Evolutionary conservation across 30 jellyfish, hydroid and myxozoan species (phyloP), one percentile per base, ranked within the genome.

Genomic region (Turritopsis rubra): DNA sequence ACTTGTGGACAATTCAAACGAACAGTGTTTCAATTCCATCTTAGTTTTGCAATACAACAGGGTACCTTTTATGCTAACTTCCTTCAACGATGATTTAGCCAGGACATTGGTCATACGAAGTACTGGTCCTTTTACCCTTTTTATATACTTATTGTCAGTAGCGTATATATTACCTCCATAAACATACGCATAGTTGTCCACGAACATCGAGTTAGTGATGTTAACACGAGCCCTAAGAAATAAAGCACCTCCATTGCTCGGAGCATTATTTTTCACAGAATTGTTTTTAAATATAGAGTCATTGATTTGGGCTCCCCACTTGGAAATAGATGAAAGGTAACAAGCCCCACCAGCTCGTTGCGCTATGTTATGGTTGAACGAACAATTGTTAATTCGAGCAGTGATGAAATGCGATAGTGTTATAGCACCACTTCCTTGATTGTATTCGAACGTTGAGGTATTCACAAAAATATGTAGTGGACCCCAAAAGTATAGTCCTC

Each of bases 291-390:
- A 41, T 13, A 41, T 13, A 41, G 9, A 41, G 60, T 41, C 60
- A 41, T 41, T 41, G 60, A 41, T 41, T 41, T 41, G 60, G 60
- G 60, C 60, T 41, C 60, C 9, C 60, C 60, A 3, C 60, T 41
- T 41, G 5, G 60, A 3, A 41, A 13, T 41, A 41, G 60, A 41
- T 5, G 60, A 41, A 41, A 41, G 60, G 60, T 41, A 41, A 13
- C 60, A 41, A 3, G 89, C 89, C 21, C 89, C 89, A 30, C 89
- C 89, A 17, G 77, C 19, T 8, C 81, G 20, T 4, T 22, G 54
- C n/a, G 84, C 89, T 76, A 16, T 52, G 84, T 83, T 83, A 30
- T 66, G 23, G 41, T 31, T 73, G 29, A 83, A 83, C 7, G 66
- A 29, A 68, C 89, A 83, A 16, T 73, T 52, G 31, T 28, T 22